phyloP scores from a whole-genome alignment of 1,140 invertebrate species.

The Mycetomoellerius zeteki region DNA sequence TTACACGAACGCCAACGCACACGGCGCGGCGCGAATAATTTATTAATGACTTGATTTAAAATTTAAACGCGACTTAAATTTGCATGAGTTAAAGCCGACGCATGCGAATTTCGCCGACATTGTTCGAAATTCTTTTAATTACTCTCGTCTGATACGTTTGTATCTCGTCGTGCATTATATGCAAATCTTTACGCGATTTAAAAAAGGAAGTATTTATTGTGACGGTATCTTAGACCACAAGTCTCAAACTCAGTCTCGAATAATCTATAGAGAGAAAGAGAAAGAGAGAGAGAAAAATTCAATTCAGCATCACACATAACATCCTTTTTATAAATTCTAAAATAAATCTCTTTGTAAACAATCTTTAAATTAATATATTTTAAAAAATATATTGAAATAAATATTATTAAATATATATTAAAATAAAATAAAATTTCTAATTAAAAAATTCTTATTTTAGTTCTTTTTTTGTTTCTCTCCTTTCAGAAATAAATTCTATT shows the following conservation, averaged over 20 bases:
- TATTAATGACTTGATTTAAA: slow-evolving; percentile 66
- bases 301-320: neutral
- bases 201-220: slow-evolving; percentile 58
- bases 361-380: slow-evolving; percentile 18
- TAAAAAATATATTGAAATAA: neutral
- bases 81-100: slow-evolving; percentile 60
- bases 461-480: neutral
- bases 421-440: neutral
- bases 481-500: slow-evolving; percentile 26
- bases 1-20: slow-evolving; percentile 50
- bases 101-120: slow-evolving; percentile 59
- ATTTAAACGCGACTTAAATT: slow-evolving; percentile 64
- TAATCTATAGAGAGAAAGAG: neutral
- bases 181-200: slow-evolving; percentile 52
- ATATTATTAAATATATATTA: neutral
- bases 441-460: neutral
- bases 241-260: neutral
- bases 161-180: slow-evolving; percentile 51
- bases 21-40: slow-evolving; percentile 54
- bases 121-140: slow-evolving; percentile 66
- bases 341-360: neutral
- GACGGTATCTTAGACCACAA: neutral
- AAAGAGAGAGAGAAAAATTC: neutral
- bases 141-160: slow-evolving; percentile 58
- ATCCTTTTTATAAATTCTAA: neutral